Evolutionary conservation across 1,140 invertebrate species (phyloP).

Genomic region (Metaphire vulgaris): DNA sequence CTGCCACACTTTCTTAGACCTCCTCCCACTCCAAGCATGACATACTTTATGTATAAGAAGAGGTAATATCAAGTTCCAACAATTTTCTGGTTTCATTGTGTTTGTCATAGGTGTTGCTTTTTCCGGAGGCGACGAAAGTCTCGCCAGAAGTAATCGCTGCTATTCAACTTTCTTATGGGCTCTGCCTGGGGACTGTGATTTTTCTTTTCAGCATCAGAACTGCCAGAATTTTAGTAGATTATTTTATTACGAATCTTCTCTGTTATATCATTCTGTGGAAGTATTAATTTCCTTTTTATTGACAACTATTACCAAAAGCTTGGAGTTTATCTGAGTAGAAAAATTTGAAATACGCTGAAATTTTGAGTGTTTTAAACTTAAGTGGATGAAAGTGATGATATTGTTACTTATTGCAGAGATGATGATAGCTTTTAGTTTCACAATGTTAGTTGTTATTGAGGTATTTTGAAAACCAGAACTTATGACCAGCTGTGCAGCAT

Average conservation of each 20-base stretch:
- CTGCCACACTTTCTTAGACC: too few relatives aligned
- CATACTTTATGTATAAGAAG: too few relatives aligned
- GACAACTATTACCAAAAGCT: background rate
- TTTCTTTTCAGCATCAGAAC: background rate
- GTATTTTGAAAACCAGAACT: too few relatives aligned
- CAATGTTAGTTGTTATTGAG: too few relatives aligned
- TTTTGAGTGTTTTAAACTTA: background rate
- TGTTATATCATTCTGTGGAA: background rate
- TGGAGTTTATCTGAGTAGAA: too few relatives aligned
- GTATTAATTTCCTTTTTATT: background rate
- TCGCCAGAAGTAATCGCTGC: background rate
- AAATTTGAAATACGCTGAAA: background rate
- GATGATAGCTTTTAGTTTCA: background rate
- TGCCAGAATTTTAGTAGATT: slow-evolving; percentile 3
- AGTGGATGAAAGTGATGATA: background rate
- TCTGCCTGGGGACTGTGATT: background rate
- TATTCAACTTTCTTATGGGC: too few relatives aligned
- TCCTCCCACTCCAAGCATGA: too few relatives aligned
- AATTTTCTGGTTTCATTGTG: too few relatives aligned
- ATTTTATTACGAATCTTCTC: background rate
- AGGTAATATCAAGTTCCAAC: too few relatives aligned
- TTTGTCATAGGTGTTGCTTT: background rate
- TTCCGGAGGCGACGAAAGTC: background rate
- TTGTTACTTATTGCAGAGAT: background rate
- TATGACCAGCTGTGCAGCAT: too few relatives aligned